Base-by-base conservation (phyloP, 2,888 invertebrate genomes). In the Acrobasis repandana region DNA sequence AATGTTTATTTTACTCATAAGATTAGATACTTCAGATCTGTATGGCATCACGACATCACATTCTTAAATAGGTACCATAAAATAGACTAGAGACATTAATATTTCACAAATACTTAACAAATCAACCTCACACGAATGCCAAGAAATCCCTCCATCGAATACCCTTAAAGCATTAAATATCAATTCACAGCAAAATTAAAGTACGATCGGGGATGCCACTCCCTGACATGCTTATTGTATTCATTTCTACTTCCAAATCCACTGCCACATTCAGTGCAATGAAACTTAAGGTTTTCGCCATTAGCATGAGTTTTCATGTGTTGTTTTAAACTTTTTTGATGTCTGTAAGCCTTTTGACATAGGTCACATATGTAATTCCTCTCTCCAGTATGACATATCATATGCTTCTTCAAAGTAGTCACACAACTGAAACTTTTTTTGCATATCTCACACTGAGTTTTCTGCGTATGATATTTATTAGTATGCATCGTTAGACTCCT, bases 281-380 rank as follows among this genome's bases (percentile, higher is more conserved):
- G 72, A 9, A 82, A 77, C 58, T 79, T 81, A 11, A 74, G 67
- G 16, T 74, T 70, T 0, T 75, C 75, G 0, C 70, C 76, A 20
- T 73, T 69, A 0, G 66, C 62, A 63, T 88, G 87, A 1, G 75
- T 70, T 33, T 83, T 76, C 74, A 90, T 75, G 63, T 93, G 93
- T 33, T 91, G 82, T 16, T 78, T 83, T 68, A 89, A 67, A 57
- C 83, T 87, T 63, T 83, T 90, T 67, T 91, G 90, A 49, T 92
- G 90, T 58, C 90, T 87, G 57, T 93, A 93, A 0, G 90, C 82
- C 64, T 93, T 93, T 46, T 87, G 82, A 61, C 93, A 93, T 1
- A 90, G 61, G 10, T 76, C 70, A 66, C 93, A 93, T 0, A 77
- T 58, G 46, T 76, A 85, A 62, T 82, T 84, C 54, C 82, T 76